phyloP scores from a whole-genome alignment of 2,888 invertebrate species.

The Tenthredo scrophulariae region DNA sequence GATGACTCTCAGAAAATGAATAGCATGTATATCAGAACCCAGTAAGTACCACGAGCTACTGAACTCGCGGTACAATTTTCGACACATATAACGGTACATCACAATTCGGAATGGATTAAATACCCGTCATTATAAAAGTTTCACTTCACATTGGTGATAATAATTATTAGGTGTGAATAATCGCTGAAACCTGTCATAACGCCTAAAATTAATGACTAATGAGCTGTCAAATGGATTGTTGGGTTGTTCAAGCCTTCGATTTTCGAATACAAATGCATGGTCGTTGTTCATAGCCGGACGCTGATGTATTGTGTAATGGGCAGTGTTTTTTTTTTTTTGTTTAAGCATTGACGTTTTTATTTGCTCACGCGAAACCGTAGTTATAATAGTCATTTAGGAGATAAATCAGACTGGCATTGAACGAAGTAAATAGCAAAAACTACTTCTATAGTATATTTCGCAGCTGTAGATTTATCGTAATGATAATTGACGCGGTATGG shows the following conservation, averaged over 20 bases:
- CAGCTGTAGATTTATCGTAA: not conserved
- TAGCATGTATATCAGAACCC: not conserved
- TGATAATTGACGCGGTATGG: not conserved
- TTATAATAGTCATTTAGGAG: not conserved
- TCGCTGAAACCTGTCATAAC: not conserved
- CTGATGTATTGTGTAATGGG: not conserved
- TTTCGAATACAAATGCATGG: not conserved
- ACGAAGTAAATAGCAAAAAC: not conserved
- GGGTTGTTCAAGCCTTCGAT: not conserved
- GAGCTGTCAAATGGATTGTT: not conserved
- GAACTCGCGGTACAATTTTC: not conserved
- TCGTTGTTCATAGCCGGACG: not conserved
- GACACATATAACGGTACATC: not conserved
- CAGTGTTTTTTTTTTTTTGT: not conserved
- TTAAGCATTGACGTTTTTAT: not conserved
- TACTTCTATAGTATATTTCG: not conserved
- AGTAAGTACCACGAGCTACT: not conserved
- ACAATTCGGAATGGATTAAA: not conserved
- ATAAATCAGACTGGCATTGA: constrained; percentile 22
- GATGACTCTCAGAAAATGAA: not conserved
- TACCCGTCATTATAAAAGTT: not conserved
- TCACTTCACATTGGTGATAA: not conserved
- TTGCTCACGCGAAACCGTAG: not conserved
- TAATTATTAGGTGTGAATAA: not conserved
- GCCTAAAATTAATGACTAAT: not conserved